These are phyloP conservation scores for Phyllotis vaccarum DNA, from an alignment of 2,797 vertebrate genomes.

Conservation along the genomic window DNA sequence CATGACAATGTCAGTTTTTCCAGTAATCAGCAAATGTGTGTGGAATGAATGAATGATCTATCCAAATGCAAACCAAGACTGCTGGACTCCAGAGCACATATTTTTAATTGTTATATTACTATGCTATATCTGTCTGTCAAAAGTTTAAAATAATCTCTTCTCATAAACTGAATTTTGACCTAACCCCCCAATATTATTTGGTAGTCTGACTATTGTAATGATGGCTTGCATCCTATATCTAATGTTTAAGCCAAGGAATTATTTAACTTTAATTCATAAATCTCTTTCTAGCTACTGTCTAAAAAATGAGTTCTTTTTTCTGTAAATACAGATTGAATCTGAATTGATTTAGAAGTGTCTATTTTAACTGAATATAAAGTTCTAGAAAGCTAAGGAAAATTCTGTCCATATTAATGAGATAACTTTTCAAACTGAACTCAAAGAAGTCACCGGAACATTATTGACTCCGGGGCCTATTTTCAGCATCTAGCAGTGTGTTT, in stretches of 20 bases:
- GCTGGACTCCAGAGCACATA: background rate
- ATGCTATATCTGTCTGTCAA: background rate
- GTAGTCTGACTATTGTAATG: background rate
- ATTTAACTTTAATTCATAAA: constrained; percentile 26
- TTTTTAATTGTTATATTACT: background rate
- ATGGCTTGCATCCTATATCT: background rate
- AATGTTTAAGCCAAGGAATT: background rate
- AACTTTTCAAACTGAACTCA: constrained; percentile 6
- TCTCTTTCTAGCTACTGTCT: background rate
- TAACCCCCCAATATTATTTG: background rate
- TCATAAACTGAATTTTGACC: background rate
- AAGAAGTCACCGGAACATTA: constrained; percentile 38
- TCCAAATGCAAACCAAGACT: constrained; percentile 16
- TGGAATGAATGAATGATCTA: background rate
- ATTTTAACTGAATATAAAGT: constrained; percentile 9
- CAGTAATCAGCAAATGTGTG: background rate
- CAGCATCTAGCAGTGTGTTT: background rate
- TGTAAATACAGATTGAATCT: background rate
- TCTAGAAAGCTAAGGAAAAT: background rate
- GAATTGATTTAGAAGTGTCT: background rate
- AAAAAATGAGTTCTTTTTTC: background rate
- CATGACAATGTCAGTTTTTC: background rate
- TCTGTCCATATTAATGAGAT: background rate
- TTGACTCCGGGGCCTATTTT: background rate
- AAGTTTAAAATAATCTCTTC: background rate